A percentile compares a stretch with the other conserved stretches of the same genome.
Conservation (phyloP, 1,140 invertebrate genomes). For the Stratiolaelaps scimitus region DNA sequence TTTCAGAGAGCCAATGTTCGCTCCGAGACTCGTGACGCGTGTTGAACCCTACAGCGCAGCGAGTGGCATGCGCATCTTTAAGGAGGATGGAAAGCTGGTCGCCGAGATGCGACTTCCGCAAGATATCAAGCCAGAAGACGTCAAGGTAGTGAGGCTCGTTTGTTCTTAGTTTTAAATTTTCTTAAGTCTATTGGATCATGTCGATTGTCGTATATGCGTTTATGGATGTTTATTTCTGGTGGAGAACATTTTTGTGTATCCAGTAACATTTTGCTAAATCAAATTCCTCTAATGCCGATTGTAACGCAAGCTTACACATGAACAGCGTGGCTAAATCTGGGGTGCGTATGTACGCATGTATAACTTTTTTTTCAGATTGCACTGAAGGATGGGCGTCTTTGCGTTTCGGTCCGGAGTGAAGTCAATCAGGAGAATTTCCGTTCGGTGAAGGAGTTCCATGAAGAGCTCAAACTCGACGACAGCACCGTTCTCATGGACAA, state of each 20-base stretch:
- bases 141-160: constrained; percentile 15
- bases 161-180: no score
- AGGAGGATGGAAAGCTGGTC: neutral
- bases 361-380: constrained; percentile 12
- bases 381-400: constrained; percentile 10
- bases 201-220: no score
- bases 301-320: no score
- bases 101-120: constrained; percentile 12
- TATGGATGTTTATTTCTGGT: no score
- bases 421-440: constrained; percentile 2
- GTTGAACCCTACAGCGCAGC: neutral
- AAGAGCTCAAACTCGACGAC: constrained; percentile 13
- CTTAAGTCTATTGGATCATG: no score
- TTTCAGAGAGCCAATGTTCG: constrained; percentile 10
- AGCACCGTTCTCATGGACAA: neutral
- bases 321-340: no score
- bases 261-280: no score
- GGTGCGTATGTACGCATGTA: no score
- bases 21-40: neutral
- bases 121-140: constrained; percentile 15
- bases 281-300: no score
- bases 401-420: constrained; percentile 10
- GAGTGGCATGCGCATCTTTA: neutral
- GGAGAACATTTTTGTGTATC: no score
- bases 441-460: constrained; percentile 9